Conservation (phyloP, 2,888 invertebrate genomes). For the Hyppa rectilinea region DNA sequence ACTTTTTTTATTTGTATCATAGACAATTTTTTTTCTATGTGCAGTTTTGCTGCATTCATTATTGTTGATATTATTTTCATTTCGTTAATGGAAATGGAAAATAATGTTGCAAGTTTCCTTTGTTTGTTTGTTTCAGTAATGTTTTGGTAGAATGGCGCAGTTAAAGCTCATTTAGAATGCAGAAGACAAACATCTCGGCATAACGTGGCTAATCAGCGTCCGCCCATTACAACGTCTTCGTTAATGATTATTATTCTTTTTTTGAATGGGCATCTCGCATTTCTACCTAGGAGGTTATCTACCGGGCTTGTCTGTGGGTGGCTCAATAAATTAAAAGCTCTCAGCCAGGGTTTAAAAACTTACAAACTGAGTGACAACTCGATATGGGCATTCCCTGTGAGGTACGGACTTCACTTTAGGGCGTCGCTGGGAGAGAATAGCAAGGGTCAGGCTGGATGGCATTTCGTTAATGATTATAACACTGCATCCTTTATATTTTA, state of each 20-base stretch:
- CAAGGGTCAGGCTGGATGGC: no score
- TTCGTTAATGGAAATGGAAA: conserved; percentile 24
- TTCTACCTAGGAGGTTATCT: no score
- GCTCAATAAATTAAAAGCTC: no score
- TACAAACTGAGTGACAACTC: no score
- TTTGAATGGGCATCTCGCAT: no score
- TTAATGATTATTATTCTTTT: conserved; percentile 36
- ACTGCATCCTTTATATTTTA: conserved; percentile 25
- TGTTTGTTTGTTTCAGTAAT: conserved; percentile 54
- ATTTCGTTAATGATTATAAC: conserved; percentile 34
- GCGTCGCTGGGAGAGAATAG: no score
- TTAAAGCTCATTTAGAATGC: conserved; percentile 56
- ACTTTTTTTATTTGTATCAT: conserved; percentile 27
- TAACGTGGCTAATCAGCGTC: conserved; percentile 45
- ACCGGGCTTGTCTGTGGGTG: no score
- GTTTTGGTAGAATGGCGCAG: conserved; percentile 29
- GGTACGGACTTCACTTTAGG: no score
- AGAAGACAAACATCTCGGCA: conserved; percentile 39
- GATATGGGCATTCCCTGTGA: no score
- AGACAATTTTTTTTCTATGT: conserved; percentile 11
- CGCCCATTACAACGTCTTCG: conserved; percentile 31
- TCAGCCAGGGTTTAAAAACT: no score
- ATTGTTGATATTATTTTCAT: conserved; percentile 32
- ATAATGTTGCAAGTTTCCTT: conserved; percentile 35
- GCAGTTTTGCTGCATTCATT: neutral